Evolutionary conservation across 2,113 vertebrate genomes (phyloP).

Genomic region (Sylvia atricapilla): DNA sequence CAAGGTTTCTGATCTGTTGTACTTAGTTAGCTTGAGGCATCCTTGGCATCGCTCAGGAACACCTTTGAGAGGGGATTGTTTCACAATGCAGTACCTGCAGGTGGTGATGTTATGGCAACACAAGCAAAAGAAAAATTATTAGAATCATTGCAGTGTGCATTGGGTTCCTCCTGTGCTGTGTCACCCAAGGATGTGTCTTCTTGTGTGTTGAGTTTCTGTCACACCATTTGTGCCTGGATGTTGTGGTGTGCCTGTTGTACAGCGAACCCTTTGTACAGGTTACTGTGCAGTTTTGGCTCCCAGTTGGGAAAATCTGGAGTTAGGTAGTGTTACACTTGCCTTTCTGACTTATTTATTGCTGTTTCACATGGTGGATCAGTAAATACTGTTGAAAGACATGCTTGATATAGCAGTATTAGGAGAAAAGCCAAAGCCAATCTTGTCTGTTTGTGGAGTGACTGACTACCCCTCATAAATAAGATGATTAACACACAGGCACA

Average conservation of each 20-base stretch:
- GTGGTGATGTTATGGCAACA: background rate
- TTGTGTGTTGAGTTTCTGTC: background rate
- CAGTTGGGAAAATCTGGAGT: background rate
- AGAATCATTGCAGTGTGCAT: background rate
- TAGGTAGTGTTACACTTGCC: background rate
- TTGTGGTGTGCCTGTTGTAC: background rate
- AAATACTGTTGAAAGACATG: background rate
- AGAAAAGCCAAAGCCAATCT: background rate
- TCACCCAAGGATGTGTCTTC: background rate
- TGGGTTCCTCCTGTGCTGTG: background rate
- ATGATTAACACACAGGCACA: background rate
- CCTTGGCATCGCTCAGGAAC: background rate
- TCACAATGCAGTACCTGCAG: background rate
- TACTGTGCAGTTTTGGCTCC: background rate
- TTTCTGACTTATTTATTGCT: background rate
- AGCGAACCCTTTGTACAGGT: background rate
- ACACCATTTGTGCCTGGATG: fast-evolving
- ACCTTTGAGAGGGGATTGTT: conserved; percentile 23
- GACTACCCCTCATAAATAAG: background rate
- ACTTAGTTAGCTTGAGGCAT: conserved; percentile 33
- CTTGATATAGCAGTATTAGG: background rate
- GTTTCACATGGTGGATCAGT: background rate
- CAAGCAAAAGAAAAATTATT: fast-evolving
- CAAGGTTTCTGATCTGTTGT: conserved; percentile 35
- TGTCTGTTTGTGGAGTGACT: background rate